Evolutionary conservation across 1,140 invertebrate species (phyloP).

Genomic region (Rhyacophila brunnea): DNA sequence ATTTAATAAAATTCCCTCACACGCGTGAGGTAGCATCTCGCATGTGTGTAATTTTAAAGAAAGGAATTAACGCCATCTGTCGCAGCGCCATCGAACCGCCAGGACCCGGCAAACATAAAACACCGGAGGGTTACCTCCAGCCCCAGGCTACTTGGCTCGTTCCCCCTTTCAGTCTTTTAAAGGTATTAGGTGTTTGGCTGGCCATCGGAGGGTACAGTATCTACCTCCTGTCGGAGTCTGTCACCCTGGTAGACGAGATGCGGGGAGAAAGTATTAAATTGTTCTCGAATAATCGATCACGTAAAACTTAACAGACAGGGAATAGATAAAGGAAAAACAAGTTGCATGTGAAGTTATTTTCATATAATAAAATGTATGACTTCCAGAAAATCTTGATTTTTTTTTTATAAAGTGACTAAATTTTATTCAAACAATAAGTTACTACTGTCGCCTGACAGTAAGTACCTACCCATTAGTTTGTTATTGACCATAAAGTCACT

Average conservation of each 20-base stretch:
- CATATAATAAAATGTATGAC: no score
- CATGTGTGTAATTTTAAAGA: slow-evolving; percentile 36
- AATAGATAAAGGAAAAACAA: no score
- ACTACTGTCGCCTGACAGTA: no score
- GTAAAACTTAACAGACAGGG: no score
- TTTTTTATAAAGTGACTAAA: no score
- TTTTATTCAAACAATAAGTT: no score
- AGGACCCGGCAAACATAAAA: slow-evolving; percentile 19
- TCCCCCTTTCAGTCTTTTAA: slow-evolving; percentile 4
- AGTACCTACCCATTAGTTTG: no score
- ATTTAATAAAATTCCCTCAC: slow-evolving; percentile 29
- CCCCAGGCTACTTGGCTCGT: slow-evolving; percentile 13
- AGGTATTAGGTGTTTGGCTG: slow-evolving; percentile 32
- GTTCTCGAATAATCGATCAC: slow-evolving; percentile 16
- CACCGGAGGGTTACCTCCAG: slow-evolving; percentile 19
- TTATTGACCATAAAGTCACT: no score
- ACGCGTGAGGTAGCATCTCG: slow-evolving; percentile 2
- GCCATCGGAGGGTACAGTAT: slow-evolving; percentile 10
- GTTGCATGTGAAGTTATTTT: no score
- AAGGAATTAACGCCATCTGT: slow-evolving; percentile 37
- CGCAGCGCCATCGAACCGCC: slow-evolving; percentile 11
- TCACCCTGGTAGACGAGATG: neutral
- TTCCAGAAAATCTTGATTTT: no score
- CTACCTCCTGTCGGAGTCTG: slow-evolving; percentile 4
- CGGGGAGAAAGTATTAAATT: slow-evolving; percentile 2